Percentiles rank a stretch among this genome's conserved stretches.
Conservation (phyloP, 53 echinoderm and acorn worm genomes). For the Actinopyga echinites region DNA sequence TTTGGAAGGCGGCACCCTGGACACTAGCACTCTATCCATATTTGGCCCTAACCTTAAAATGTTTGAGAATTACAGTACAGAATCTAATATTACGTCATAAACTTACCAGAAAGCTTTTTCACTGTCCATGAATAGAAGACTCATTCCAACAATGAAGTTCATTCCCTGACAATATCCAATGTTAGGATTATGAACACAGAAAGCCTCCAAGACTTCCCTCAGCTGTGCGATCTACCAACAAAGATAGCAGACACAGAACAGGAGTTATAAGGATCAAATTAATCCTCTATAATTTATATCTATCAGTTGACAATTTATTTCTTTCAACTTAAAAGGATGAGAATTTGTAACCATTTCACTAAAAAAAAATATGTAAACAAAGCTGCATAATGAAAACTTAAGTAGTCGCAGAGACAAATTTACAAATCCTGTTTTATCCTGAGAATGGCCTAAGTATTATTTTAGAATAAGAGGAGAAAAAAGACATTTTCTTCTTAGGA, state of each 20-base stretch:
- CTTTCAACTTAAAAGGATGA: neutral
- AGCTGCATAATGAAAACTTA: too few species aligned
- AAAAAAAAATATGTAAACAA: too few species aligned
- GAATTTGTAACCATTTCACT: too few species aligned
- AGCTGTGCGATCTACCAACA: conserved; percentile 70
- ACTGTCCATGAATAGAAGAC: conserved; percentile 93
- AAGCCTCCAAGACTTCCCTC: conserved; percentile 84
- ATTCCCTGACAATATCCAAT: conserved; percentile 98
- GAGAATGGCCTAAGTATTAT: too few species aligned
- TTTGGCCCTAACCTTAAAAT: too few species aligned
- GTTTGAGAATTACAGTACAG: too few species aligned
- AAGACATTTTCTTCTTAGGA: too few species aligned
- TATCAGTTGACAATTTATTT: neutral
- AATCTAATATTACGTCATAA: neutral
- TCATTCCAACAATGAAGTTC: conserved; percentile 95
- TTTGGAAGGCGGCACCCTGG: too few species aligned
- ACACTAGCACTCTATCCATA: too few species aligned
- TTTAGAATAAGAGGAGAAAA: too few species aligned
- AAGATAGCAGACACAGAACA: neutral
- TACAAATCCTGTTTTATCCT: too few species aligned
- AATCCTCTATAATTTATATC: neutral
- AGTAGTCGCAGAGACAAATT: too few species aligned
- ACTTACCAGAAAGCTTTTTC: conserved; percentile 97
- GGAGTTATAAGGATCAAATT: neutral
- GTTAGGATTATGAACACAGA: conserved; percentile 90